phyloP scores from a whole-genome alignment of 2,797 vertebrate genomes.

The Lepus townsendii region DNA sequence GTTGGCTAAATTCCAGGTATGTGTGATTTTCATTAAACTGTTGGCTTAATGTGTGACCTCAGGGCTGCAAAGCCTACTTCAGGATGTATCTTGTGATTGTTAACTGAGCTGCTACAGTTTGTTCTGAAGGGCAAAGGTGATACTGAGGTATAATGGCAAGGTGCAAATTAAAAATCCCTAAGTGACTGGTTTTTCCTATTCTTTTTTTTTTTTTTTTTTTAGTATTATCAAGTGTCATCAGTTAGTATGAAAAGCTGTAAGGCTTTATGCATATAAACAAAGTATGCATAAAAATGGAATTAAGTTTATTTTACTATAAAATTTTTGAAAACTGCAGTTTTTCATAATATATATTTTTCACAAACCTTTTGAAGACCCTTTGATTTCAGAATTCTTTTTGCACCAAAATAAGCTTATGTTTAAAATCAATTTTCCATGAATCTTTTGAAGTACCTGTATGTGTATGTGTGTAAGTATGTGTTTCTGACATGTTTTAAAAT shows the following conservation, averaged over 20 bases:
- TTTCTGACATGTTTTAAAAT: conserved; percentile 17
- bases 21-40: conserved; percentile 32
- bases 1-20: background rate
- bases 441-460: too few species aligned
- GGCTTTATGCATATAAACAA: background rate
- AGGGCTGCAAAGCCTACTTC: background rate
- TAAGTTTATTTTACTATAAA: too few species aligned
- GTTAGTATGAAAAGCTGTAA: conserved; percentile 21
- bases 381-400: too few species aligned
- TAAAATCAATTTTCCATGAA: too few species aligned
- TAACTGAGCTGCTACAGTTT: background rate
- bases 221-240: conserved; percentile 47
- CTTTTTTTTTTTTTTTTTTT: background rate
- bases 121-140: background rate
- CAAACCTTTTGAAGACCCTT: too few species aligned
- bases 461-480: too few species aligned
- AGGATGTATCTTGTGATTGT: background rate
- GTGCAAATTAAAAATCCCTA: conserved; percentile 44
- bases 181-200: background rate
- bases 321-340: too few species aligned
- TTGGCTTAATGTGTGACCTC: background rate
- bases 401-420: too few species aligned
- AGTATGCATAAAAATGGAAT: too few species aligned
- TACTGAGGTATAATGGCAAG: background rate
- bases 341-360: too few species aligned